Conservation (phyloP, 2,888 invertebrate genomes). For the Ditula angustiorana region DNA sequence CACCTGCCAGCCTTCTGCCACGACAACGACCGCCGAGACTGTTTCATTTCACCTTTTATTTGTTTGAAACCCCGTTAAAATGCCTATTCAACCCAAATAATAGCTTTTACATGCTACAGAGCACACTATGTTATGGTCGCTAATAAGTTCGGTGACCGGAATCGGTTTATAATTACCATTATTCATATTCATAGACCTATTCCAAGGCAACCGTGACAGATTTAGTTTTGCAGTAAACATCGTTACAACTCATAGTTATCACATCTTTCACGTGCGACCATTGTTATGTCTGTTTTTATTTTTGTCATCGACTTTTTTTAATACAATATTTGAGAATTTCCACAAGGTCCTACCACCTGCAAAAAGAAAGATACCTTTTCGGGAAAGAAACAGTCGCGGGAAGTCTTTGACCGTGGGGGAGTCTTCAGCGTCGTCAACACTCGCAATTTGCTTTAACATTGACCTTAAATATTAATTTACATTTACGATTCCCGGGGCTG, state of each 20-base stretch:
- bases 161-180: not conserved
- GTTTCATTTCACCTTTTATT: not conserved
- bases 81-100: not conserved
- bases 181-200: not conserved
- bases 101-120: not conserved
- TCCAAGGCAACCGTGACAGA: slow-evolving; percentile 3
- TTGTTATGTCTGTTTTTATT: slow-evolving; percentile 13
- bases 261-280: slow-evolving; percentile 17
- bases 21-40: not conserved
- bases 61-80: not conserved
- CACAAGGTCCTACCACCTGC: too few species aligned
- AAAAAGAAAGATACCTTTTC: too few species aligned
- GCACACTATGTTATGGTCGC: not conserved
- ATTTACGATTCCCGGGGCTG: slow-evolving; percentile 63
- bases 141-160: not conserved
- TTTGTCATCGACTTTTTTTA: slow-evolving; percentile 13
- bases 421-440: slow-evolving; percentile 13
- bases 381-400: too few species aligned
- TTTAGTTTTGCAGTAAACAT: not conserved
- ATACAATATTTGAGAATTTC: too few species aligned
- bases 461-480: slow-evolving; percentile 76
- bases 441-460: slow-evolving; percentile 55
- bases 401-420: not conserved
- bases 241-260: slow-evolving; percentile 7
- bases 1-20: slow-evolving; percentile 1